These are phyloP conservation scores for Hirtodrosophila duncani DNA, from an alignment of 2,888 invertebrate species.

Conservation along the genomic window DNA sequence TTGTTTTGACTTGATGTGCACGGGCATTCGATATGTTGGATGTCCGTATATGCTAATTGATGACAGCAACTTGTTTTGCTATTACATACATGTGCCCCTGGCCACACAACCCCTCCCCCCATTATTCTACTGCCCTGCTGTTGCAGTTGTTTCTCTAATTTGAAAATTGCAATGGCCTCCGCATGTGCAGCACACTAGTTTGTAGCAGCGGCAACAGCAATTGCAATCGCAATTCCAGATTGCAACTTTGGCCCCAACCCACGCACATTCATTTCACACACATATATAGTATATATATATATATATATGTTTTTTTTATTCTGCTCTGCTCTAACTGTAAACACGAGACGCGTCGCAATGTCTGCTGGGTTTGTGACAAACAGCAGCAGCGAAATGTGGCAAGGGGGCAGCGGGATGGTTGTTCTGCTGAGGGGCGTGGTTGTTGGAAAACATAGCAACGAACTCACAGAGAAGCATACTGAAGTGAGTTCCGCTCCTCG, in stretches of 20 bases:
- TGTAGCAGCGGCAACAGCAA: conserved; percentile 2
- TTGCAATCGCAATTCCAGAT: conserved; percentile 14
- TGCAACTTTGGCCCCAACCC: conserved; percentile 19
- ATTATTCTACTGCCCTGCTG: too few species aligned
- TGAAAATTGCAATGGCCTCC: conserved; percentile 62
- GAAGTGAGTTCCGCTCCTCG: conserved; percentile 27
- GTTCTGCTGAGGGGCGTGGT: background rate
- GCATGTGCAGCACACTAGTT: too few species aligned
- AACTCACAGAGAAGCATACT: conserved; percentile 31
- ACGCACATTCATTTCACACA: conserved; percentile 55
- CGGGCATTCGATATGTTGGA: conserved; percentile 1
- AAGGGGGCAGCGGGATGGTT: conserved; percentile 33
- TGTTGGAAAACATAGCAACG: conserved; percentile 38
- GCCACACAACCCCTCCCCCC: too few species aligned
- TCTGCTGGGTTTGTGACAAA: conserved; percentile 44
- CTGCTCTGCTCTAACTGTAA: conserved; percentile 62
- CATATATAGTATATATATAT: too few species aligned
- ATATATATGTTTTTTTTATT: too few species aligned
- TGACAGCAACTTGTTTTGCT: conserved; percentile 39
- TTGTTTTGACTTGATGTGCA: conserved; percentile 43
- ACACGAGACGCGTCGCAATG: conserved; percentile 63
- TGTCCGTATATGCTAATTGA: conserved; percentile 53
- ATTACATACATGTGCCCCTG: too few species aligned
- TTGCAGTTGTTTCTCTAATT: conserved; percentile 46
- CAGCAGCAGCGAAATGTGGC: conserved; percentile 5